phyloP scores from a whole-genome alignment of 2,113 vertebrate species.

The Cyprinodon tularosa region DNA sequence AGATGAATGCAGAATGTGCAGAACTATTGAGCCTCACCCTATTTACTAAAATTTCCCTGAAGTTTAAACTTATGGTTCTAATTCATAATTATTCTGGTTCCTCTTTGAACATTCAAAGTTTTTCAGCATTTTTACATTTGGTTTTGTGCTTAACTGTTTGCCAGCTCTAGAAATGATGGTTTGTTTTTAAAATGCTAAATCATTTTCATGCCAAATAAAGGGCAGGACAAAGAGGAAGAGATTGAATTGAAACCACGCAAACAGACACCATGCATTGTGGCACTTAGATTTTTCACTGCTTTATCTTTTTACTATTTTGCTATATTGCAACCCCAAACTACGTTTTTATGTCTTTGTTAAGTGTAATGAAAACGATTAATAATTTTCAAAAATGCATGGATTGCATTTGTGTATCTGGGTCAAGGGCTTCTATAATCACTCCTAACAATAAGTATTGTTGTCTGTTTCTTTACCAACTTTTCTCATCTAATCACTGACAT shows the following conservation, averaged over 20 bases:
- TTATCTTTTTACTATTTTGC: neutral
- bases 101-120: neutral
- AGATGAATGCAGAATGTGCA: neutral
- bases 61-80: neutral
- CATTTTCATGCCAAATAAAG: neutral
- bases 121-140: neutral
- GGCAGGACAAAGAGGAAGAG: neutral
- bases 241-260: neutral
- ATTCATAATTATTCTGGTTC: neutral
- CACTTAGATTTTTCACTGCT: neutral
- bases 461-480: neutral
- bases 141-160: neutral
- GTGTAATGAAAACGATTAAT: neutral
- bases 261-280: neutral
- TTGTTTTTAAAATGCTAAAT: neutral
- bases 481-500: neutral
- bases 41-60: no score
- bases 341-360: neutral
- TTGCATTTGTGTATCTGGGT: neutral
- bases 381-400: neutral
- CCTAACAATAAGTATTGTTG: neutral
- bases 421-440: neutral
- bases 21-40: no score
- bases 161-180: neutral
- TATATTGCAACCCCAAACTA: neutral